Conservation (phyloP, 2,888 invertebrate species). For the Criorhina ranunculi region DNA sequence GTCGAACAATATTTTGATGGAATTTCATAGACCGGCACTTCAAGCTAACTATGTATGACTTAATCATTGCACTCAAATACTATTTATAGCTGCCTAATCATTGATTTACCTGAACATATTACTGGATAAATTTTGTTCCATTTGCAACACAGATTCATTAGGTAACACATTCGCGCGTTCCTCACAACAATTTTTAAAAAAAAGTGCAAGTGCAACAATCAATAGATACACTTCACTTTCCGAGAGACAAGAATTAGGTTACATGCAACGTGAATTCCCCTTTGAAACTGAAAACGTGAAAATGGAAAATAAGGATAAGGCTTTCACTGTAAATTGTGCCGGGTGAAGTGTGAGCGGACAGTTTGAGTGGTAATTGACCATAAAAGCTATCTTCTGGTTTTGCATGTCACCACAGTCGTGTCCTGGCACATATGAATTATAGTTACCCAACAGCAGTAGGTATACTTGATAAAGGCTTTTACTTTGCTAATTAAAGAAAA, state of each 20-base stretch:
- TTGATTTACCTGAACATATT: conserved; percentile 53
- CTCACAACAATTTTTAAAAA: conserved; percentile 3
- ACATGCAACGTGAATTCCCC: conserved; percentile 44
- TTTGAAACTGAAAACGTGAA: conserved; percentile 4
- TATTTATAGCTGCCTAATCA: too few relatives aligned
- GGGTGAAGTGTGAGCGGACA: background rate
- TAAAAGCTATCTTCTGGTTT: conserved; percentile 38
- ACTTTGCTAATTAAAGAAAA: conserved; percentile 37
- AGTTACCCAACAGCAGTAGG: background rate
- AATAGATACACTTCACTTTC: conserved; percentile 54
- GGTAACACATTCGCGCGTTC: conserved; percentile 27
- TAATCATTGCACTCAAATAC: too few relatives aligned
- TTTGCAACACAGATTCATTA: conserved; percentile 44
- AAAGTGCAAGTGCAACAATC: conserved; percentile 64
- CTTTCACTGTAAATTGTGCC: conserved; percentile 23
- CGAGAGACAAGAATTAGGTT: conserved; percentile 50
- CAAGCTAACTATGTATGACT: too few relatives aligned
- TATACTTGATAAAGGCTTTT: conserved; percentile 28
- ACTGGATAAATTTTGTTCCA: conserved; percentile 54
- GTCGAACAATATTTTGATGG: too few relatives aligned
- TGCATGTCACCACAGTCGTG: conserved; percentile 42
- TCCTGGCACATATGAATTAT: conserved; percentile 12
- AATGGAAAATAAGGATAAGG: conserved; percentile 15
- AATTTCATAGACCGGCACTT: too few relatives aligned
- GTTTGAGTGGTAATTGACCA: conserved; percentile 23